Percentiles rank a stretch among this genome's conserved stretches.
Evolutionary conservation across 2,888 invertebrate species (phyloP).

Genomic region (Pachydiplax longipennis): DNA sequence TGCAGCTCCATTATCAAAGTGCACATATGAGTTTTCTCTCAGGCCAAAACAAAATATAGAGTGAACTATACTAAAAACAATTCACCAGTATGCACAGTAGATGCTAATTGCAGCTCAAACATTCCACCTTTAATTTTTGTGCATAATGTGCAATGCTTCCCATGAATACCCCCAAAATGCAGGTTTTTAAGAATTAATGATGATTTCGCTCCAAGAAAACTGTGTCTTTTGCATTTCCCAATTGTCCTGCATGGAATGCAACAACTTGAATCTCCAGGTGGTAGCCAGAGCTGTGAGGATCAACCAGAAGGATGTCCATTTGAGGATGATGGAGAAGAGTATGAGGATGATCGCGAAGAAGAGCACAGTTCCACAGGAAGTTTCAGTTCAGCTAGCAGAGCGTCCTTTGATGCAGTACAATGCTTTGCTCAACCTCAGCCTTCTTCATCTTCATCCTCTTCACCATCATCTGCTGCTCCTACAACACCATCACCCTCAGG

Average conservation of each 20-base stretch:
- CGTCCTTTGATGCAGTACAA: slow-evolving; percentile 67
- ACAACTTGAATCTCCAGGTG: slow-evolving; percentile 59
- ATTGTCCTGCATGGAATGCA: not conserved
- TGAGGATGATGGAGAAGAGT: slow-evolving; percentile 18
- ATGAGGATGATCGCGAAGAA: slow-evolving; percentile 59
- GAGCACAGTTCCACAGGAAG: slow-evolving; percentile 81
- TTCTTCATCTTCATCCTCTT: slow-evolving; percentile 73
- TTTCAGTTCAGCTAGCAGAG: slow-evolving; percentile 82
- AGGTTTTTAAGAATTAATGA: too few species aligned
- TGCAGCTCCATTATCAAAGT: too few species aligned
- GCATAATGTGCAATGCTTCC: too few species aligned
- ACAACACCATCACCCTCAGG: not conserved
- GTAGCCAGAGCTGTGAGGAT: slow-evolving; percentile 60
- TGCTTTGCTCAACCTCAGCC: slow-evolving; percentile 59
- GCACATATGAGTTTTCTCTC: too few species aligned
- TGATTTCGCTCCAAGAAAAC: too few species aligned
- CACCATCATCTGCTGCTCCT: slow-evolving; percentile 57
- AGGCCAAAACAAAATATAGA: too few species aligned
- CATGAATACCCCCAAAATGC: too few species aligned
- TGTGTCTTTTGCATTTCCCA: not conserved
- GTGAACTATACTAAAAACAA: too few species aligned
- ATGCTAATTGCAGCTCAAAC: too few species aligned
- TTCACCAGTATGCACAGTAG: too few species aligned
- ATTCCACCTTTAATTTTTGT: too few species aligned
- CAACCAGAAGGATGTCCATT: slow-evolving; percentile 4